phyloP scores from a whole-genome alignment of 2,888 invertebrate genomes.

The Diplolepis rosae region DNA sequence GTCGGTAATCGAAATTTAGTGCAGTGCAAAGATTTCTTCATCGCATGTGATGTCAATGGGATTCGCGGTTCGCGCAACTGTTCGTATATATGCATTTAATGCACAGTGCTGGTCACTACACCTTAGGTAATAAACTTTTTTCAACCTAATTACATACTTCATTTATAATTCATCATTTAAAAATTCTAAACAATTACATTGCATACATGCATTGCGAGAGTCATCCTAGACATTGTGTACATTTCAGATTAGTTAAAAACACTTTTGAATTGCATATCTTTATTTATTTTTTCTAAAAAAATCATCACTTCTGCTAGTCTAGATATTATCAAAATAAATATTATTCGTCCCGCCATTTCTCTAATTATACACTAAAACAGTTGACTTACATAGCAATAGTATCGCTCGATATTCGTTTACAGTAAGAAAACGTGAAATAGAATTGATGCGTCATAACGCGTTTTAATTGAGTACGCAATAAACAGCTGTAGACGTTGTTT shows the following conservation, averaged over 20 bases:
- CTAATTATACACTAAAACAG: background rate
- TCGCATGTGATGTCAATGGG: slow-evolving; percentile 60
- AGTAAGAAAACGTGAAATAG: slow-evolving; percentile 23
- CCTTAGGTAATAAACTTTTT: slow-evolving; percentile 54
- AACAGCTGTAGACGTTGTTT: slow-evolving; percentile 28
- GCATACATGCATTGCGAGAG: no score
- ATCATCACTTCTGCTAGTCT: background rate
- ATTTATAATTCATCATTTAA: slow-evolving; percentile 9
- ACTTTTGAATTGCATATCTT: no score
- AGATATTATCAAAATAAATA: slow-evolving; percentile 4
- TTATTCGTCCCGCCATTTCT: background rate
- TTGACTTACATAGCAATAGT: slow-evolving; percentile 14
- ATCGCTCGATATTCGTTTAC: slow-evolving; percentile 18
- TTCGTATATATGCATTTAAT: slow-evolving; percentile 66
- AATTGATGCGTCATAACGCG: slow-evolving; percentile 13
- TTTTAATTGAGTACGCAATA: slow-evolving; percentile 20
- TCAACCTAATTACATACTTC: background rate
- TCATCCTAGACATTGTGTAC: no score
- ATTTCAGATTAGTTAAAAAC: no score
- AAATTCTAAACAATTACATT: no score
- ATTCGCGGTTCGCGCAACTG: slow-evolving; percentile 61
- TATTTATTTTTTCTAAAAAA: background rate
- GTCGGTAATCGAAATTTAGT: slow-evolving; percentile 36
- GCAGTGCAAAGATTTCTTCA: slow-evolving; percentile 41
- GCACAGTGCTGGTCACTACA: slow-evolving; percentile 61